Evolutionary conservation across 2,888 invertebrate species (phyloP).

Genomic region (Ectemnius cavifrons): DNA sequence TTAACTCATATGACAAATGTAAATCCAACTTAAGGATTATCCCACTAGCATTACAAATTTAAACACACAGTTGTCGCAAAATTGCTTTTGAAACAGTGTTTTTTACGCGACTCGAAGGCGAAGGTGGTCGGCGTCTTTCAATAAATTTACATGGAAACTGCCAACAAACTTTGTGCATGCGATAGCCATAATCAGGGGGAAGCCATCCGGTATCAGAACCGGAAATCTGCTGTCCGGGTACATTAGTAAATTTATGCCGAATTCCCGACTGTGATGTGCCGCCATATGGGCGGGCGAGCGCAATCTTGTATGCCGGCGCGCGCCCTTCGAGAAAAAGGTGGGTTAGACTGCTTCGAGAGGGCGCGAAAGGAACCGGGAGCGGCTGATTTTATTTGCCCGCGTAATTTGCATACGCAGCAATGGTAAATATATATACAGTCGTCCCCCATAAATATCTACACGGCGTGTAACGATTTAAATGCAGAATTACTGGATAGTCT

Average conservation of each 20-base stretch:
- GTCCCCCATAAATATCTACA: slow-evolving; percentile 29
- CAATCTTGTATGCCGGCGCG: slow-evolving; percentile 37
- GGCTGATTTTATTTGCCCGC: slow-evolving; percentile 37
- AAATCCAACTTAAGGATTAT: too few species aligned
- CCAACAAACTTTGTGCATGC: slow-evolving; percentile 32
- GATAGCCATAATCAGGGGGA: slow-evolving; percentile 1
- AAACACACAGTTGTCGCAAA: too few species aligned
- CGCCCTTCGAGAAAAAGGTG: slow-evolving; percentile 14
- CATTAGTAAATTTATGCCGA: slow-evolving; percentile 29
- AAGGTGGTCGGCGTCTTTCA: slow-evolving; percentile 54
- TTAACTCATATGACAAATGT: too few species aligned
- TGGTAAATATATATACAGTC: slow-evolving; percentile 38
- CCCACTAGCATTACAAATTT: too few species aligned
- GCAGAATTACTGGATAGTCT: background rate
- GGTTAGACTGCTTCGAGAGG: slow-evolving; percentile 25
- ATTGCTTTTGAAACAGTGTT: too few species aligned
- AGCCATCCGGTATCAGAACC: background rate
- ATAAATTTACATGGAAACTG: slow-evolving; percentile 70
- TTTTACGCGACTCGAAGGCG: too few species aligned
- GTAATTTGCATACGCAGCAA: slow-evolving; percentile 38
- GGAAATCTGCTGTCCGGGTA: slow-evolving; percentile 3
- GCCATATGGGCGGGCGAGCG: slow-evolving; percentile 33
- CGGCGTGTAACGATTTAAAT: slow-evolving; percentile 35
- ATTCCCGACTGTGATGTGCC: slow-evolving; percentile 27
- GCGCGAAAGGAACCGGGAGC: slow-evolving; percentile 16